A percentile compares a stretch with the other conserved stretches of the same genome.
Conservation (phyloP, 2,113 vertebrate species). For the Toxotes jaculatrix region DNA sequence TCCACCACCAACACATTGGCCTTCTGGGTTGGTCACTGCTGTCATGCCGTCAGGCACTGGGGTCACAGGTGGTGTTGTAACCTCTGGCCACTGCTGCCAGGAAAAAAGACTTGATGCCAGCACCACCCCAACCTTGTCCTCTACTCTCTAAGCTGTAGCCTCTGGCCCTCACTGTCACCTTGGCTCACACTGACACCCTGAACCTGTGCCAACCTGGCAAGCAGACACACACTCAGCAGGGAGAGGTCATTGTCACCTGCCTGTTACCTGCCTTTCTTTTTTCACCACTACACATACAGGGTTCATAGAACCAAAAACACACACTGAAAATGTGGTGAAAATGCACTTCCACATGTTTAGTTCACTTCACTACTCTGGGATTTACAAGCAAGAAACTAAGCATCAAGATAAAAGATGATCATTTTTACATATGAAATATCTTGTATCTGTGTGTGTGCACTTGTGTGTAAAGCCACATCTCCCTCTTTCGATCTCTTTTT, state of each 20-base stretch:
- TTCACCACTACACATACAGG: slow-evolving; percentile 10
- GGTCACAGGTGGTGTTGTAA: slow-evolving; percentile 58
- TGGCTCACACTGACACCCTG: slow-evolving; percentile 58
- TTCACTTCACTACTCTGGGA: too few species aligned
- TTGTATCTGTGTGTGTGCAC: neutral
- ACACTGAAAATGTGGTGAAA: neutral
- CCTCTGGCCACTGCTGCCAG: slow-evolving; percentile 62
- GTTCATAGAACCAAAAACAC: neutral
- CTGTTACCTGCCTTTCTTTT: slow-evolving; percentile 29
- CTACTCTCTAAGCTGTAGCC: slow-evolving; percentile 50
- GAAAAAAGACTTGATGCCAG: slow-evolving; percentile 58
- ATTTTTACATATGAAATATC: slow-evolving; percentile 19
- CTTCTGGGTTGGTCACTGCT: slow-evolving; percentile 27
- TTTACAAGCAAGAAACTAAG: neutral
- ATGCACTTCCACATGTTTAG: neutral
- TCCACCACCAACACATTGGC: neutral
- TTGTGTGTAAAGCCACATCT: slow-evolving; percentile 26
- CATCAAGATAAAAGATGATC: slow-evolving; percentile 13
- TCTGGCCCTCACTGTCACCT: slow-evolving; percentile 67
- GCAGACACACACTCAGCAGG: slow-evolving; percentile 35
- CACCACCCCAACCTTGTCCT: slow-evolving; percentile 41
- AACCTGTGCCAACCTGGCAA: slow-evolving; percentile 69
- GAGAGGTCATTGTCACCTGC: slow-evolving; percentile 61
- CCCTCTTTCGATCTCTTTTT: slow-evolving; percentile 28
- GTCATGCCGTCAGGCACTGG: slow-evolving; percentile 20